phyloP scores from a whole-genome alignment of 2,113 vertebrate species.

The Melierax canorus region DNA sequence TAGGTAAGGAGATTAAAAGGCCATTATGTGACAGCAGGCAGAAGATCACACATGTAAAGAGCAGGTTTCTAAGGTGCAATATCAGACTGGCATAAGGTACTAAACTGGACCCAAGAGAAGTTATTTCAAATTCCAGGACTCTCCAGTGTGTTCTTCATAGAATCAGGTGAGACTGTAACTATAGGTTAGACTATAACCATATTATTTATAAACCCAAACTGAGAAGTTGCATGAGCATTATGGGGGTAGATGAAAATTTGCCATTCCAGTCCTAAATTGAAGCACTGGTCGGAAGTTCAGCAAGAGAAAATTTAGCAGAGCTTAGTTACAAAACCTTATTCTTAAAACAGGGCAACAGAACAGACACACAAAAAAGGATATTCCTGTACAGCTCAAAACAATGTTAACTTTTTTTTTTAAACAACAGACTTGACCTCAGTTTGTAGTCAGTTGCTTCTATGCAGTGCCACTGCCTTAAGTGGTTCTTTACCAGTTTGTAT shows the following conservation, averaged over 20 bases:
- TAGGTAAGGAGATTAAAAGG: not conserved
- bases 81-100: not conserved
- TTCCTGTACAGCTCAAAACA: not conserved
- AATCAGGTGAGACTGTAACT: not conserved
- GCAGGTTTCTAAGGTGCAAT: not conserved
- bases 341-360: not conserved
- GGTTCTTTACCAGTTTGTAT: not conserved
- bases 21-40: not conserved
- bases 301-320: not conserved
- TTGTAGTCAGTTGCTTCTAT: not conserved
- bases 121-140: not conserved
- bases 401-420: not conserved
- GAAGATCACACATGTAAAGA: not conserved
- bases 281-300: not conserved
- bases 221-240: not conserved
- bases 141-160: not conserved
- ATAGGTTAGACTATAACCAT: not conserved
- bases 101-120: not conserved
- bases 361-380: not conserved
- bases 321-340: not conserved
- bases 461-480: not conserved
- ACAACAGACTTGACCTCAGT: not conserved
- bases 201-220: not conserved
- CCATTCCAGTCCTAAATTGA: not conserved
- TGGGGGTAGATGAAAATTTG: not conserved